A percentile compares a stretch with the other conserved stretches of the same genome.
These are phyloP conservation scores for Pachypeltis micranthus DNA, from an alignment of 1,140 invertebrate species.

Conservation along the genomic window DNA sequence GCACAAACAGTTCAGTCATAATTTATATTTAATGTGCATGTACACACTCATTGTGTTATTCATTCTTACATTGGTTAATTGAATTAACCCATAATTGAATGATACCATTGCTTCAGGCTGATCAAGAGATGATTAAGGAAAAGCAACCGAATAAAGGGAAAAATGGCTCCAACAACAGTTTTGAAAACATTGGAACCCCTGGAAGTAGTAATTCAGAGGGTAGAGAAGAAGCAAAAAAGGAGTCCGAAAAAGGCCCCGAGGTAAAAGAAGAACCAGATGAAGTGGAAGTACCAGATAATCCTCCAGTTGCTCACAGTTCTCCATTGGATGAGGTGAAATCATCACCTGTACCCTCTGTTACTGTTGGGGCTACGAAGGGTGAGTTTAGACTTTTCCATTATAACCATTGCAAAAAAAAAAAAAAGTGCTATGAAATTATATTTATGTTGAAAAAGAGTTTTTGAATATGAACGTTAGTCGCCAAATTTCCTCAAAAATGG, in stretches of 20 bases:
- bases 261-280: constrained; percentile 22
- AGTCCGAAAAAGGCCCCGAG: constrained; percentile 18
- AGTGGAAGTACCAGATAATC: neutral
- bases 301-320: constrained; percentile 18
- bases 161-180: constrained; percentile 15
- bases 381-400: too few species aligned
- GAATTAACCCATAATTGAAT: neutral
- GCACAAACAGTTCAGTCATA: too few species aligned
- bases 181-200: constrained; percentile 15
- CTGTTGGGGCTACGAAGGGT: neutral
- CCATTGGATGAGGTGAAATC: constrained; percentile 21
- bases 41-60: too few species aligned
- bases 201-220: constrained; percentile 9
- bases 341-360: constrained; percentile 1
- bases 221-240: constrained; percentile 12
- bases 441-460: neutral
- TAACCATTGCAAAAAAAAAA: constrained; percentile 8
- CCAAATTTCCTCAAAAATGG: neutral
- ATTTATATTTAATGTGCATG: too few species aligned
- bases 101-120: neutral
- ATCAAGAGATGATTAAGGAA: constrained; percentile 20
- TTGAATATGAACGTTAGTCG: constrained; percentile 11
- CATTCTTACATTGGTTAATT: too few species aligned
- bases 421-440: neutral
- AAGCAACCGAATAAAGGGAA: constrained; percentile 22